Evolutionary conservation across 2,888 invertebrate genomes (phyloP), one percentile per base, ranked within the genome.

Genomic region (Nebria salina): DNA sequence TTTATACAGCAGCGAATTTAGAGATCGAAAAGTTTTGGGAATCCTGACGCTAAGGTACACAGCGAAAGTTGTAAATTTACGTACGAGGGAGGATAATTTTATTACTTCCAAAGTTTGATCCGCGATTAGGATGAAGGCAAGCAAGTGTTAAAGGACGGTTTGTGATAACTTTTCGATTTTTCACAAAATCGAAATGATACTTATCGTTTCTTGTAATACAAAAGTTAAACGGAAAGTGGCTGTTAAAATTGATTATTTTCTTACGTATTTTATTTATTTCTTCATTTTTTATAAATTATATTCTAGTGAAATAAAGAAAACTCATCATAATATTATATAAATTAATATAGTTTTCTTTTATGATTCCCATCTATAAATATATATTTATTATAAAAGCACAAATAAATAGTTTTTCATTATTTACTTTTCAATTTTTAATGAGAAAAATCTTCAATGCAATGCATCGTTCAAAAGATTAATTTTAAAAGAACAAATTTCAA

Each of bases 131-230:
- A n/a, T 42, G 42, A 72, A 72, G 41, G 65, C 75, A 65, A 75
- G 54, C 54, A 8, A 7, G 11, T 54, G 54, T 54, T 11, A 54
- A 54, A 54, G 13, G 54, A 54, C 54, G 54, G 13, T 54, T 66
- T 20, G 76, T 42, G 76, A 76, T 76, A 76, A 76, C 66, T 76
- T 76, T 76, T 34, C 76, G 66, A 76, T 66, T 76, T 34, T 76
- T 76, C 68, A 66, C n/a, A 76, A 76, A 65, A 76, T 76, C 66
- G 65, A 76, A 76, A 75, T 75, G 25, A 65, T 54, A 76, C 42
- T 73, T 73, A 73, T 68, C 54, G 54, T 41, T 65, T 42, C 41
- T 54, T 54, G 20, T 42, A 66, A 65, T 65, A 75, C 75, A 75
- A 72, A 72, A 72, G 72, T 72, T 72, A 72, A 72, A 42, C 25